Evolutionary conservation across 2,113 vertebrate genomes (phyloP).

Genomic region (Scophthalmus maximus): DNA sequence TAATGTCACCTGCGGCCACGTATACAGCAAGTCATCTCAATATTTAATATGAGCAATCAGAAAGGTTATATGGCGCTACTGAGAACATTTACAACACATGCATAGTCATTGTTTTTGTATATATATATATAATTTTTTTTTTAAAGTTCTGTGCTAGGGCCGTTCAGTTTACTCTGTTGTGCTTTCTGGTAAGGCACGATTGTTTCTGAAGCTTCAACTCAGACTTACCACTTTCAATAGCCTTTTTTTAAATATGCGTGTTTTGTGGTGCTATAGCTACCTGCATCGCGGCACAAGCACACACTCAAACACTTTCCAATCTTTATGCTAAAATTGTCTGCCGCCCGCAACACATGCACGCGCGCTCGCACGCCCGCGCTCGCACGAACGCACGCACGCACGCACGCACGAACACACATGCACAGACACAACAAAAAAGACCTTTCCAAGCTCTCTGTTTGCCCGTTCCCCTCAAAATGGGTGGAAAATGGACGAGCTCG

Average conservation of each 20-base stretch:
- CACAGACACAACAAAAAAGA: not conserved
- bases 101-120: not conserved
- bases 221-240: not conserved
- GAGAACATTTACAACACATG: slow-evolving; percentile 14
- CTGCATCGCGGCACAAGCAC: slow-evolving; percentile 28
- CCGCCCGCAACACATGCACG: slow-evolving; percentile 25
- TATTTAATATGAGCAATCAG: slow-evolving; percentile 55
- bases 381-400: not conserved
- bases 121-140: slow-evolving; percentile 10
- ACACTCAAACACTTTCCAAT: slow-evolving; percentile 43
- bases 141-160: not conserved
- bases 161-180: not conserved
- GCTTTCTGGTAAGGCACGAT: slow-evolving; percentile 6
- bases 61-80: slow-evolving; percentile 37
- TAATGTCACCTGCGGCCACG: slow-evolving; percentile 35
- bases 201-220: slow-evolving; percentile 13
- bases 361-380: slow-evolving; percentile 2
- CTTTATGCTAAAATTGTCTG: slow-evolving; percentile 52
- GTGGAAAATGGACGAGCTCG: slow-evolving; percentile 72
- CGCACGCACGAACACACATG: slow-evolving; percentile 3
- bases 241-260: not conserved
- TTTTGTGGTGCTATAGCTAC: slow-evolving; percentile 32
- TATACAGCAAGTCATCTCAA: slow-evolving; percentile 17
- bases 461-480: slow-evolving; percentile 70
- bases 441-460: slow-evolving; percentile 60